These are phyloP conservation scores for Coregonus suidteri DNA, from an alignment of 2,797 vertebrate species.

Conservation along the genomic window DNA sequence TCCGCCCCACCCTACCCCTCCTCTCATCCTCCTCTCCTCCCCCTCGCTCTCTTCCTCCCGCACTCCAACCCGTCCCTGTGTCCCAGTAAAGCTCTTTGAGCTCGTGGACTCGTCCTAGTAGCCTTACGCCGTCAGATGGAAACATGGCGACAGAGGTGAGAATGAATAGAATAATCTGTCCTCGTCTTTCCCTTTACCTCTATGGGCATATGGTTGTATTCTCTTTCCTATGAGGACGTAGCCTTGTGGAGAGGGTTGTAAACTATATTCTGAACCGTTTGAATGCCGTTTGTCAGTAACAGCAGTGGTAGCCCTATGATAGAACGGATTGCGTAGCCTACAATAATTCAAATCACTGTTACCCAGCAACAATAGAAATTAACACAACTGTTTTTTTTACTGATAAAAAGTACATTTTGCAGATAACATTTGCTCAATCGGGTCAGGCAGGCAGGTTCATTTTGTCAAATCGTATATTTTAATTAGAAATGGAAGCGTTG, in stretches of 20 bases:
- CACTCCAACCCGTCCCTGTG: constrained; percentile 38
- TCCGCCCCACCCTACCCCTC: not conserved
- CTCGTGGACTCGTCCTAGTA: constrained; percentile 59
- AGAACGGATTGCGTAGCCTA: not conserved
- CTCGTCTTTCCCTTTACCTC: not conserved
- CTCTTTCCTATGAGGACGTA: not conserved
- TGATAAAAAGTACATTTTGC: not conserved
- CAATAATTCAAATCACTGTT: not conserved
- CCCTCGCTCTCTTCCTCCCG: constrained; percentile 23
- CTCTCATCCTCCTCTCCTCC: not conserved
- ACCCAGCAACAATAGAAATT: not conserved
- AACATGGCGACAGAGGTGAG: constrained; percentile 86
- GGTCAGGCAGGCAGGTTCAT: not conserved
- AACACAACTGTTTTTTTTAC: not conserved
- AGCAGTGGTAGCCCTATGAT: not conserved
- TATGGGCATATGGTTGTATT: not conserved
- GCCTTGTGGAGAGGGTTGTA: not conserved
- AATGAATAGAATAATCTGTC: constrained; percentile 12
- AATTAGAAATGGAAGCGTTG: not conserved
- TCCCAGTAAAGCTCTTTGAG: constrained; percentile 67
- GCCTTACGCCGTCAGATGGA: constrained; percentile 67
- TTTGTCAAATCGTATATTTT: not conserved
- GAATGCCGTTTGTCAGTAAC: not conserved
- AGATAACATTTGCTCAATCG: not conserved
- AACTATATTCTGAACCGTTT: not conserved